A percentile compares a stretch with the other conserved stretches of the same genome.
Conservation (phyloP, 2,113 vertebrate species). For the Polypterus senegalus region DNA sequence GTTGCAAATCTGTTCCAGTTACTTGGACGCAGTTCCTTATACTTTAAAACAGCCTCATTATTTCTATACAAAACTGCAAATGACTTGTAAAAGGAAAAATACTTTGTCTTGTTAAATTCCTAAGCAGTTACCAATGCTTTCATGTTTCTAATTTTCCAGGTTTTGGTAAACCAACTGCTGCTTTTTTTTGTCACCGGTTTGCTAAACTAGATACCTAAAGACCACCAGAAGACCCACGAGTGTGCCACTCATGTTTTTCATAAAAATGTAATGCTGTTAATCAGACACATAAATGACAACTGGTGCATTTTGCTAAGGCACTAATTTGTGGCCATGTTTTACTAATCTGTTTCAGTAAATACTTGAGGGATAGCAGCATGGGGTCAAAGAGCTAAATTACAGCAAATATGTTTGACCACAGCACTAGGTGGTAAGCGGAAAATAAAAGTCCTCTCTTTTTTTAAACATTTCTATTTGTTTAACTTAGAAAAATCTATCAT, state of each 20-base stretch:
- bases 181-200: background rate
- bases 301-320: background rate
- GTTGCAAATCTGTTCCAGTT: constrained; percentile 17
- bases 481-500: no score
- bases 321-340: background rate
- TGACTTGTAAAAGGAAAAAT: constrained; percentile 15
- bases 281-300: constrained; percentile 4
- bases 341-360: constrained; percentile 1
- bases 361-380: constrained; percentile 2
- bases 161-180: background rate
- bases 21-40: constrained; percentile 13
- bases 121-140: constrained; percentile 14
- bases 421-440: no score
- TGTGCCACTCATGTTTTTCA: background rate
- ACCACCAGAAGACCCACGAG: background rate
- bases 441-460: no score
- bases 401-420: background rate
- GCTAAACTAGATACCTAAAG: background rate
- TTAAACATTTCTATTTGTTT: no score
- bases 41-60: constrained; percentile 18
- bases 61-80: constrained; percentile 15
- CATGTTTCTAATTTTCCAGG: constrained; percentile 5
- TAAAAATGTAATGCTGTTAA: background rate
- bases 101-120: constrained; percentile 18
- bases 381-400: background rate